A percentile compares a stretch with the other conserved stretches of the same genome.
Conservation (phyloP, 2,113 vertebrate genomes). For the Dolichotis patagonum region DNA sequence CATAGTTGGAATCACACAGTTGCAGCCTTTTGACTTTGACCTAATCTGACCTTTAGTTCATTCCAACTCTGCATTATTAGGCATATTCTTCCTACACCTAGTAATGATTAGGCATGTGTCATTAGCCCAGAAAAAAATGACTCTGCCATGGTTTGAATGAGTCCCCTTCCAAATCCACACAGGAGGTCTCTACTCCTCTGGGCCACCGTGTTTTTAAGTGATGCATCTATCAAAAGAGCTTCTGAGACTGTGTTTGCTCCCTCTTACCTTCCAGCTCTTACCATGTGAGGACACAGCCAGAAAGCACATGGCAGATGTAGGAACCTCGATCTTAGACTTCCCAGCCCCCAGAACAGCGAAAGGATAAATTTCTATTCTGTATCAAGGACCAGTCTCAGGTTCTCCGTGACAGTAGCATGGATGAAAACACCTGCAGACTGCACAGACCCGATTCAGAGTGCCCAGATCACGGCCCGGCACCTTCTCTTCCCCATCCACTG, state of each 20-base stretch:
- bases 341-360: background rate
- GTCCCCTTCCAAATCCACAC: background rate
- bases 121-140: background rate
- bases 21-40: background rate
- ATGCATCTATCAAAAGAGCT: background rate
- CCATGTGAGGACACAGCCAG: too few species aligned
- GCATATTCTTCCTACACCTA: background rate
- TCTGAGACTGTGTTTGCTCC: background rate
- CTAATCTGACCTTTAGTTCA: background rate
- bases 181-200: background rate
- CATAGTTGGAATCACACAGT: background rate
- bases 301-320: background rate
- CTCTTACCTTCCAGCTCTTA: background rate
- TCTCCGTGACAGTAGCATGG: too few species aligned
- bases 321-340: background rate
- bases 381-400: background rate
- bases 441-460: background rate
- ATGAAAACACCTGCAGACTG: background rate
- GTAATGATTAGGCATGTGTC: background rate
- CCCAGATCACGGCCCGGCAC: background rate
- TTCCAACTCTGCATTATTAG: background rate
- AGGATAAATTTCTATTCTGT: background rate
- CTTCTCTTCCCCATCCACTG: background rate
- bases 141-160: background rate
- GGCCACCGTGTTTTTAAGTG: background rate